Conservation (phyloP, 2,797 vertebrate species). For the Alca torda region DNA sequence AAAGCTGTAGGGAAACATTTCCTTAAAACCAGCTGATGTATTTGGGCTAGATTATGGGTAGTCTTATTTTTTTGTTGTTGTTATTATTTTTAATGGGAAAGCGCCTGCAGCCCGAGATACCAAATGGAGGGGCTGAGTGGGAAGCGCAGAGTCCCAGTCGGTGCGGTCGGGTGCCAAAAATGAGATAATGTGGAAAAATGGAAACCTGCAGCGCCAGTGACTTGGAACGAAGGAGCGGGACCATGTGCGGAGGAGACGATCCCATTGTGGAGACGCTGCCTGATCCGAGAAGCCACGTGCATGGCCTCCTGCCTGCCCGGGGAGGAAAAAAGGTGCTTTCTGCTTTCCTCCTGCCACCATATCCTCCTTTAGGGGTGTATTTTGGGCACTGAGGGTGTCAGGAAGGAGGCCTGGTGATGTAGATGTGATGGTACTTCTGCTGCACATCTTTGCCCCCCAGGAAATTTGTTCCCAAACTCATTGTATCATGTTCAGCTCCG, state of each 20-base stretch:
- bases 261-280: not conserved
- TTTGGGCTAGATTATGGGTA: constrained; percentile 49
- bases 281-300: not conserved
- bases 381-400: not conserved
- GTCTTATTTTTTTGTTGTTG: not conserved
- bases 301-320: fast-evolving
- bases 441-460: not conserved
- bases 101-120: not conserved
- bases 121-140: not conserved
- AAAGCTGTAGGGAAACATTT: constrained; percentile 42
- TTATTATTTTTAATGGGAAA: constrained; percentile 53
- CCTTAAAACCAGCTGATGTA: constrained; percentile 70
- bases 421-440: not conserved
- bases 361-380: not conserved
- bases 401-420: not conserved
- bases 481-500: fast-evolving
- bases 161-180: constrained; percentile 64
- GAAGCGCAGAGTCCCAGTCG: not conserved
- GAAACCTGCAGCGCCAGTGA: not conserved
- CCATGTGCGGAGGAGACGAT: fast-evolving
- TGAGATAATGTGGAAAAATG: constrained; percentile 69
- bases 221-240: not conserved
- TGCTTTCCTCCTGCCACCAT: fast-evolving
- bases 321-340: not conserved
- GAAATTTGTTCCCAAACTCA: not conserved